These are phyloP conservation scores for Himalopsyche phryganea DNA, from an alignment of 1,140 invertebrate species.

Conservation along the genomic window DNA sequence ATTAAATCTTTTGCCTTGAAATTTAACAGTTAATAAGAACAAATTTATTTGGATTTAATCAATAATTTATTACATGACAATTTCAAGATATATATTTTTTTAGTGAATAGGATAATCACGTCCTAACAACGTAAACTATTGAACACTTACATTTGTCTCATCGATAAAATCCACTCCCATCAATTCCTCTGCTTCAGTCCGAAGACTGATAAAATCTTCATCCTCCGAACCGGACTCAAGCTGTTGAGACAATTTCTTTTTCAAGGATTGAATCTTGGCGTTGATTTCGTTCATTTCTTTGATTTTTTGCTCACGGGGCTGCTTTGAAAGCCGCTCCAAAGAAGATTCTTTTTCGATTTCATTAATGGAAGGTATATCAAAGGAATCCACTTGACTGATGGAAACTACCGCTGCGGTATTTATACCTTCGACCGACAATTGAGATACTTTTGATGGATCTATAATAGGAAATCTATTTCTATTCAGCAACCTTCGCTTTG, in stretches of 20 bases:
- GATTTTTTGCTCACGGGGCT: conserved; percentile 40
- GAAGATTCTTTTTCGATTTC: conserved; percentile 41
- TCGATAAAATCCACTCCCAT: conserved; percentile 26
- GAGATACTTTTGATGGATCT: conserved; percentile 43
- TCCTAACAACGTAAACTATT: too few species aligned
- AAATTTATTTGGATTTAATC: too few species aligned
- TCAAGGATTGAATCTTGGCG: conserved; percentile 53
- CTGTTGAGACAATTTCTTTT: conserved; percentile 52
- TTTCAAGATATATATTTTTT: too few species aligned
- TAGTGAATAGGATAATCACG: too few species aligned
- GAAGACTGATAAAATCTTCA: conserved; percentile 60
- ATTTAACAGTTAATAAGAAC: too few species aligned
- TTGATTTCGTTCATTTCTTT: conserved; percentile 54
- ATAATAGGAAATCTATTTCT: conserved; percentile 48
- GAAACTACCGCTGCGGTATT: background rate
- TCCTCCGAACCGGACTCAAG: conserved; percentile 55
- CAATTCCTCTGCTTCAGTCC: conserved; percentile 44
- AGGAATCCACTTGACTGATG: conserved; percentile 26
- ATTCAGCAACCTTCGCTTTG: conserved; percentile 39
- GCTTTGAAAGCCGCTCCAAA: conserved; percentile 21
- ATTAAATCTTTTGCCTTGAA: too few species aligned
- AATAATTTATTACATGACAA: too few species aligned
- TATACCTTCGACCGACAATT: background rate
- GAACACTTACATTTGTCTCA: conserved; percentile 12
- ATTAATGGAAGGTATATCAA: conserved; percentile 47